A percentile compares a stretch with the other conserved stretches of the same genome.
phyloP scores from a whole-genome alignment of 2,113 vertebrate genomes.

The Cervus canadensis region DNA sequence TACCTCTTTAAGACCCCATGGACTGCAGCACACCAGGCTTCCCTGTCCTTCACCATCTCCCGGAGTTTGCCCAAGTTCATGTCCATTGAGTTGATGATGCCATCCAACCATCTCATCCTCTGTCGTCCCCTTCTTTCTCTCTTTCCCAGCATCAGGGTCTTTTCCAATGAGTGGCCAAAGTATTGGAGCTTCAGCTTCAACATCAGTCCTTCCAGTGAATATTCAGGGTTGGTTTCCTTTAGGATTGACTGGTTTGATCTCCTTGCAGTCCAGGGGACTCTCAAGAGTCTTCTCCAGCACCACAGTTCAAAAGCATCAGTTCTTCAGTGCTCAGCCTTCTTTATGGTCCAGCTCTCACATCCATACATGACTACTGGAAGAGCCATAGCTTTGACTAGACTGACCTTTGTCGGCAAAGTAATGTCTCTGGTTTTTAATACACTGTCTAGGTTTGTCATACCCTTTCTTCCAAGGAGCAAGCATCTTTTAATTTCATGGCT shows the following conservation, averaged over 20 bases:
- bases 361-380: not conserved
- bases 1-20: not conserved
- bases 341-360: not conserved
- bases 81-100: not conserved
- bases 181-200: not conserved
- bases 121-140: not conserved
- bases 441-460: not conserved
- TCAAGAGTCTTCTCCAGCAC: not conserved
- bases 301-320: not conserved
- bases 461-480: not conserved
- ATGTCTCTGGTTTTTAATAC: not conserved
- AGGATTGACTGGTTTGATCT: not conserved
- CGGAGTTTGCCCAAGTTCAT: not conserved
- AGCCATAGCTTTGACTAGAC: not conserved
- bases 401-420: not conserved
- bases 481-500: not conserved
- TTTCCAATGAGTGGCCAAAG: not conserved
- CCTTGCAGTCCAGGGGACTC: not conserved
- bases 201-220: not conserved
- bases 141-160: not conserved
- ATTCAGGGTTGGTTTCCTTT: not conserved
- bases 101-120: not conserved
- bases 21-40: not conserved
- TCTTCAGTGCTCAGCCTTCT: not conserved
- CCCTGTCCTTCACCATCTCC: not conserved